Conservation (phyloP, 1,140 invertebrate species). For the Brachystomella parvula region DNA sequence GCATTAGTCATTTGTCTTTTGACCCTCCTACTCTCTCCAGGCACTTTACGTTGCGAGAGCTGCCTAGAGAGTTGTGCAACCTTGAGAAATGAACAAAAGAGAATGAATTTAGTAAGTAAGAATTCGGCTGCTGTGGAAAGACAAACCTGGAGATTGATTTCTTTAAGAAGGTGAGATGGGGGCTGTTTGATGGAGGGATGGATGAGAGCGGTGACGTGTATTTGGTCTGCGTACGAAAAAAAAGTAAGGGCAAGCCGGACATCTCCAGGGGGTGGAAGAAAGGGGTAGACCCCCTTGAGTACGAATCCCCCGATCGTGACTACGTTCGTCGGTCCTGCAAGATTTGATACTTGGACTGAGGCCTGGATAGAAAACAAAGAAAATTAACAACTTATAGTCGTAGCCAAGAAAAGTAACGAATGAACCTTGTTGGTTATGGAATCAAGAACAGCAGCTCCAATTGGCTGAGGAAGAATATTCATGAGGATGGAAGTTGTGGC, state of each 20-base stretch:
- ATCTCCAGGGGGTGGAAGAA: conserved; percentile 46
- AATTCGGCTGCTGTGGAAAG: conserved; percentile 11
- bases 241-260: conserved; percentile 49
- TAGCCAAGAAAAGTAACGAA: not conserved
- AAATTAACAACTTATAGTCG: not conserved
- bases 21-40: conserved; percentile 45
- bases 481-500: conserved; percentile 45
- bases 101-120: not conserved
- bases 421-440: conserved; percentile 33
- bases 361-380: conserved; percentile 34
- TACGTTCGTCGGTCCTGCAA: conserved; percentile 47
- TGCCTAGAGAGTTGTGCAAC: conserved; percentile 47
- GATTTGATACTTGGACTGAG: conserved; percentile 46
- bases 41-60: conserved; percentile 47
- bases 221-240: conserved; percentile 49
- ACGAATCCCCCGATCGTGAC: conserved; percentile 43
- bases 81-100: conserved; percentile 38
- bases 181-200: conserved; percentile 43
- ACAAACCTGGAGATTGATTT: conserved; percentile 32
- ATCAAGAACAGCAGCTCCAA: conserved; percentile 28
- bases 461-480: conserved; percentile 32
- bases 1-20: conserved; percentile 16
- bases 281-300: conserved; percentile 46
- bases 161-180: conserved; percentile 18
- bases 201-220: conserved; percentile 48